A percentile compares a stretch with the other conserved stretches of the same genome.
These are phyloP conservation scores for Thelaira solivaga DNA, from an alignment of 2,888 invertebrate species.

Conservation along the genomic window DNA sequence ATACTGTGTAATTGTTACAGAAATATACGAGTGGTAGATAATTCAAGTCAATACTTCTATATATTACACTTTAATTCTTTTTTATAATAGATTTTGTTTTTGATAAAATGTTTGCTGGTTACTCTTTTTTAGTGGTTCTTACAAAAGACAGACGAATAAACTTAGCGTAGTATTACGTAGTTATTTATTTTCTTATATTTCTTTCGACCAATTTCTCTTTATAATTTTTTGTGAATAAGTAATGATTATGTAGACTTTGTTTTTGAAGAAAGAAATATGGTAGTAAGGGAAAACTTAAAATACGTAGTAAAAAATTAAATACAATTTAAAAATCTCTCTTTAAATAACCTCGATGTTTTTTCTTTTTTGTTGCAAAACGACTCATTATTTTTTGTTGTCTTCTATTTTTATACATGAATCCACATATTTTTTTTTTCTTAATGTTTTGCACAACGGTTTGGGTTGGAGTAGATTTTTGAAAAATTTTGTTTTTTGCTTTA, in stretches of 20 bases:
- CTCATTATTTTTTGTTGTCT: constrained; percentile 9
- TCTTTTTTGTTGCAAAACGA: constrained; percentile 24
- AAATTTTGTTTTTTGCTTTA: constrained; percentile 7
- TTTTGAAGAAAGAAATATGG: constrained; percentile 23
- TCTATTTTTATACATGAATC: constrained; percentile 10
- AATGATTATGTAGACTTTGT: constrained; percentile 36
- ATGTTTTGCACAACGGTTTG: constrained; percentile 20
- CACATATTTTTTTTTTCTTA: constrained; percentile 22
- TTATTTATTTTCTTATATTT: background rate
- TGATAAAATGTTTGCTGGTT: constrained; percentile 35
- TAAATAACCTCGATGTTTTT: constrained; percentile 5
- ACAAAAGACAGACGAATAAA: constrained; percentile 51
- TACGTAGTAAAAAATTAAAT: constrained; percentile 46
- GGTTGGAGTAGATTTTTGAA: constrained; percentile 24
- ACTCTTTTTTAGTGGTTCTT: constrained; percentile 16
- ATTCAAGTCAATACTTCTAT: constrained; percentile 33
- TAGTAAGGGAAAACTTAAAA: constrained; percentile 50
- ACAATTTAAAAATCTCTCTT: constrained; percentile 47
- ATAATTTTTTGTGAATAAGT: constrained; percentile 3
- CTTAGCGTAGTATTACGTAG: constrained; percentile 62
- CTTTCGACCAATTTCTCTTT: constrained; percentile 3
- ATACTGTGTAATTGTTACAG: constrained; percentile 62
- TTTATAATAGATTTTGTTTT: constrained; percentile 9
- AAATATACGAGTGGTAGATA: constrained; percentile 57
- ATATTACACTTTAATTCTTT: constrained; percentile 54